Conservation (phyloP, 2,797 vertebrate species). For the Acipenser oxyrinchus region DNA sequence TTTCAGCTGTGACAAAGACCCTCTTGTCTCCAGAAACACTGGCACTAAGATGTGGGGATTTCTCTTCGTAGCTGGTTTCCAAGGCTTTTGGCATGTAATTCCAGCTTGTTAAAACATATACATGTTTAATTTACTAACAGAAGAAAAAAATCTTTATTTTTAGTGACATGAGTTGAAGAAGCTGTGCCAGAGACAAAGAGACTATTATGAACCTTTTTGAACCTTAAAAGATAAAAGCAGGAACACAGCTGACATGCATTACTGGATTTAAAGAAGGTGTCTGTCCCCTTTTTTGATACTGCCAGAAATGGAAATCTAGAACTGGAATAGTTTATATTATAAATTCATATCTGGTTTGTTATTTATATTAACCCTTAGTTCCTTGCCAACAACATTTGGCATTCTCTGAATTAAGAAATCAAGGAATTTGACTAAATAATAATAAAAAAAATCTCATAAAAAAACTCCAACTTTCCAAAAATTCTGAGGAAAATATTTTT, state of each 20-base stretch:
- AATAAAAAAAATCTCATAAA: no score
- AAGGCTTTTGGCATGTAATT: constrained; percentile 18
- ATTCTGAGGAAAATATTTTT: no score
- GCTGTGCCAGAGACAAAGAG: constrained; percentile 24
- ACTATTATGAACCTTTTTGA: constrained; percentile 22
- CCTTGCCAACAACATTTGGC: no score
- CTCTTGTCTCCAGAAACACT: constrained; percentile 2
- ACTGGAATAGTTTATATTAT: background rate
- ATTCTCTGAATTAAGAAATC: no score
- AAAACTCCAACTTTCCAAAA: no score
- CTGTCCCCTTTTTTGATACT: constrained; percentile 8
- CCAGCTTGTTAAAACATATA: constrained; percentile 34
- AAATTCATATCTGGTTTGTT: background rate
- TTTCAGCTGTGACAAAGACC: background rate
- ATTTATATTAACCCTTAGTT: background rate
- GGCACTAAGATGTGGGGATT: constrained; percentile 4
- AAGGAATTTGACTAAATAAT: no score
- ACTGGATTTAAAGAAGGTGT: constrained; percentile 36
- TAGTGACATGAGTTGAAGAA: constrained; percentile 14
- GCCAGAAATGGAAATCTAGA: background rate
- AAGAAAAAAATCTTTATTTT: constrained; percentile 11
- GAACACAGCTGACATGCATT: constrained; percentile 31
- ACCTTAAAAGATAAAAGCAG: constrained; percentile 29
- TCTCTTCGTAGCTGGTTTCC: background rate
- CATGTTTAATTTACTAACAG: constrained; percentile 30